Evolutionary conservation across 2,113 vertebrate species (phyloP).

Genomic region (Puntigrus tetrazona): DNA sequence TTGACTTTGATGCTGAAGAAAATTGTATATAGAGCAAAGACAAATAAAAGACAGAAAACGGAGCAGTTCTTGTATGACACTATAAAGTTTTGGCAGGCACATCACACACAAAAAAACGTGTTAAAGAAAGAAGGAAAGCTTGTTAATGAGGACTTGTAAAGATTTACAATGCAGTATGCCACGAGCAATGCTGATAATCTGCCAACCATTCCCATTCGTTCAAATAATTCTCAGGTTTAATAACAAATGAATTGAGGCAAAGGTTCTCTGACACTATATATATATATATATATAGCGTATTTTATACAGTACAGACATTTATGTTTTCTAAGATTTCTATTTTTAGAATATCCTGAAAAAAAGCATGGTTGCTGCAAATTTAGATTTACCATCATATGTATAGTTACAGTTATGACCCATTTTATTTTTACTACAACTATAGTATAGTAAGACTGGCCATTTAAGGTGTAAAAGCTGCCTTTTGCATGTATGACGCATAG

Average conservation of each 20-base stretch:
- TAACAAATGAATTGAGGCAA: not conserved
- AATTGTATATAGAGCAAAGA: not conserved
- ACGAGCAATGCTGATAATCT: not conserved
- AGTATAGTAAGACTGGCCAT: not conserved
- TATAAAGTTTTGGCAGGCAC: not conserved
- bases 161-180: not conserved
- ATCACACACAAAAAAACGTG: not conserved
- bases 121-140: not conserved
- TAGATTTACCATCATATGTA: no score
- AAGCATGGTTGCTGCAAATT: no score
- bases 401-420: no score
- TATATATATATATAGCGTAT: not conserved
- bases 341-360: no score
- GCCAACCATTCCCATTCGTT: not conserved
- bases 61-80: not conserved
- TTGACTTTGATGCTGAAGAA: not conserved
- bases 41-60: not conserved
- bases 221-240: not conserved
- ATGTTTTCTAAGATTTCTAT: no score
- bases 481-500: constrained; percentile 25
- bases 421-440: not conserved
- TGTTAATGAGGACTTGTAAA: not conserved
- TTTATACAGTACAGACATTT: no score
- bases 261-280: not conserved
- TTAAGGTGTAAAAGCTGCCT: constrained; percentile 23